Base-by-base conservation (phyloP, 2,888 invertebrate genomes). In the Mallateleia sp. region DNA sequence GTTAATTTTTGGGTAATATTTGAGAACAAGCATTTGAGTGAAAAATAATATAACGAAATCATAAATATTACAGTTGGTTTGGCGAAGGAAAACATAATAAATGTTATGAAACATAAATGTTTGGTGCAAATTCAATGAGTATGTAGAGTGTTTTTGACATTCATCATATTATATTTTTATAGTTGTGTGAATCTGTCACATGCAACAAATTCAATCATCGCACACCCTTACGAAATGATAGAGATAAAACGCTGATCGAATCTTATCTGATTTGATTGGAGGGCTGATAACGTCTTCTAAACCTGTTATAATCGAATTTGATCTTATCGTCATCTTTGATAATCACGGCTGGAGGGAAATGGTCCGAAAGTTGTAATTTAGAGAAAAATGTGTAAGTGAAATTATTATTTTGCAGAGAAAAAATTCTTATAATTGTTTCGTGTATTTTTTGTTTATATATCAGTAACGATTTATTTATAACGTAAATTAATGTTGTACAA, bases 211-310 rank as follows among this genome's bases (percentile, higher is more conserved):
- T 74, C 38, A 74, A 62, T 72, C 47, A 47, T 34, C 50, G 60
- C 45, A 60, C 74, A 24, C 74, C 74, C 74, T 74, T 74, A 34
- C 34, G 50, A 62, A 74, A 50, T 62, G 60, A 74, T 74, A 47
- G 18, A 62, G 74, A 74, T 74, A 62, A 74, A 74, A 50, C 25
- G 18, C 34, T 62, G 74, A 74, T 74, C 47, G 38, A 74, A 74
- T 74, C 56, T 74, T 50, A 74, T 74, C 74, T 74, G 74, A 74
- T 74, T 74, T 52, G 74, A 74, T 52, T 60, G 60, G 50, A 58
- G n/a, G 15, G 28, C 32, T 47, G 72, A 72, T 72, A 60, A 60
- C 60, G 72, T 72, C 72, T 60, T 20, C 50, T 58, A 18, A 72
- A 72, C 60, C 72, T 72, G 60, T 47, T 50, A 58, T 72, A 72